These are phyloP conservation scores for Phrynocephalus versicolor DNA, from an alignment of 2,113 vertebrate genomes.

Conservation along the genomic window DNA sequence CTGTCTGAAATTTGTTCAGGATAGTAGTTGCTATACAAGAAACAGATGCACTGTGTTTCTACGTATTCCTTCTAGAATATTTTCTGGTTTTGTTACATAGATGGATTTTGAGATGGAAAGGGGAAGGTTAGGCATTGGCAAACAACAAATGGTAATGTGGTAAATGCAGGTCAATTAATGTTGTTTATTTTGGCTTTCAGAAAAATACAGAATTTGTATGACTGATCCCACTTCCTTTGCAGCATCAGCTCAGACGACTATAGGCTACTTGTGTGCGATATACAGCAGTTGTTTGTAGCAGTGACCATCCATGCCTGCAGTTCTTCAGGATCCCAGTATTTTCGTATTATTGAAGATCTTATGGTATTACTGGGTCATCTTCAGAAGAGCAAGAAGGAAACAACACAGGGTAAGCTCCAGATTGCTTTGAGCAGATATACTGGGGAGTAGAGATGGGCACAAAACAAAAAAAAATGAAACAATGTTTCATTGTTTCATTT, in stretches of 20 bases:
- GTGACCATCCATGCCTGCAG: constrained; percentile 97
- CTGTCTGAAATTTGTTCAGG: neutral
- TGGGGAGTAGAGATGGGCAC: too few species aligned
- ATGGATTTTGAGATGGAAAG: neutral
- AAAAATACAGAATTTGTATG: neutral
- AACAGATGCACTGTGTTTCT: neutral
- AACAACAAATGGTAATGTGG: neutral
- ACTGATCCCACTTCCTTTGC: constrained; percentile 55
- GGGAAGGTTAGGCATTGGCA: neutral
- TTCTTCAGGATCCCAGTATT: constrained; percentile 95
- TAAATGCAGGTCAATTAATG: neutral
- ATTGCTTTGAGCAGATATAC: constrained; percentile 19
- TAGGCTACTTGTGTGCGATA: constrained; percentile 90
- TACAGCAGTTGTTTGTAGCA: constrained; percentile 92
- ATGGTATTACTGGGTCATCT: constrained; percentile 93
- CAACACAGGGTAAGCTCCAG: constrained; percentile 86
- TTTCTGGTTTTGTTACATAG: neutral
- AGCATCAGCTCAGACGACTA: constrained; percentile 92
- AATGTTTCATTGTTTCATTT: too few species aligned
- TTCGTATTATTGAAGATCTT: constrained; percentile 97
- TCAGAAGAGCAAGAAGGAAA: constrained; percentile 90
- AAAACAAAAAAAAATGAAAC: too few species aligned
- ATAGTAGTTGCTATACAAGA: neutral
- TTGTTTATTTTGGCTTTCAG: neutral
- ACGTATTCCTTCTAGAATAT: neutral